A percentile compares a stretch with the other conserved stretches of the same genome.
phyloP scores from a whole-genome alignment of 2,888 invertebrate genomes.

The Cryptocephalus primarius region DNA sequence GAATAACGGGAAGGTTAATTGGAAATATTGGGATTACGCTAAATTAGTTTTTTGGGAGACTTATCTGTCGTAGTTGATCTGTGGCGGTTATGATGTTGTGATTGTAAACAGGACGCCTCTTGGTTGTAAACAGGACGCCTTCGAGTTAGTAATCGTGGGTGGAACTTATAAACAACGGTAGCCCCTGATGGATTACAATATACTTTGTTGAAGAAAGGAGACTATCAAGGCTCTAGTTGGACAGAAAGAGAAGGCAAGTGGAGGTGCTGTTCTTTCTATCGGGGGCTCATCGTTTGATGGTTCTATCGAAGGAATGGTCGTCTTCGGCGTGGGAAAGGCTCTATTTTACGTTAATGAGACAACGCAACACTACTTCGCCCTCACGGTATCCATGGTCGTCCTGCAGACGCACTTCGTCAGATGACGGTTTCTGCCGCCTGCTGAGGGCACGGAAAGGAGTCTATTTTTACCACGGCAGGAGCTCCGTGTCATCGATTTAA shows the following conservation, averaged over 20 bases:
- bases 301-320: conserved; percentile 24
- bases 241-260: too few species aligned
- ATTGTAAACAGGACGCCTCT: too few species aligned
- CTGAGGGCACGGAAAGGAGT: conserved; percentile 24
- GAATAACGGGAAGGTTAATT: background rate
- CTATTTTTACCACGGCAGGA: conserved; percentile 32
- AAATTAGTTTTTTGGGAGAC: too few species aligned
- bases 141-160: too few species aligned
- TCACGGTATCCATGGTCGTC: conserved; percentile 19
- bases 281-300: too few species aligned
- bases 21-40: too few species aligned
- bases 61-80: too few species aligned
- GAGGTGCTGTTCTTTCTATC: too few species aligned
- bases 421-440: conserved; percentile 33
- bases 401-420: conserved; percentile 29
- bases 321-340: background rate
- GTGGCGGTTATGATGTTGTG: too few species aligned
- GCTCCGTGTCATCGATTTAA: conserved; percentile 21
- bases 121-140: too few species aligned
- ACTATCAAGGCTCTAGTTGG: too few species aligned
- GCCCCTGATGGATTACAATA: conserved; percentile 17
- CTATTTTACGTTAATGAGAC: conserved; percentile 18
- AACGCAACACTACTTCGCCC: conserved; percentile 13
- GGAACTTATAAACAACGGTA: too few species aligned
- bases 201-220: conserved; percentile 12